Evolutionary conservation across 2,888 invertebrate genomes (phyloP), one percentile per base, ranked within the genome.

Genomic region (Andrena marginata): DNA sequence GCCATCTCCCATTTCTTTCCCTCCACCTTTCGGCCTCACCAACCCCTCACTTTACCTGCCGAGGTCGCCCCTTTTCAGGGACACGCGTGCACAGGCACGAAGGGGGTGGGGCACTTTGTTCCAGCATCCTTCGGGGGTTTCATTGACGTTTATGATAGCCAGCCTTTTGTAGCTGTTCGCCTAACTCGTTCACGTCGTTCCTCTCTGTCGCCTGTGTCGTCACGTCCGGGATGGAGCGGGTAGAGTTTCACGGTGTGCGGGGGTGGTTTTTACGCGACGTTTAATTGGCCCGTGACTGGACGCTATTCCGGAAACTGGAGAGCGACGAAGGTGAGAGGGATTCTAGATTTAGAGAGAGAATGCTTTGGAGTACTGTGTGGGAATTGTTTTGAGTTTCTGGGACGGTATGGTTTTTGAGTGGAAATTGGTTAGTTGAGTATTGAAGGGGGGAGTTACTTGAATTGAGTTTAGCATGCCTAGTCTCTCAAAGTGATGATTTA

Each of bases 131-230:
- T 77, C 48, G 70, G 31, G n/a, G 26, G 31, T 60, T 64, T 60
- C 77, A 65, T 80, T 77, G 77, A 65, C 70, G 51, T 77, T 77
- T 70, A 77, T 70, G 70, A 77, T 77, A 76, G 70, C 64, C 42
- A 70, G 20, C 10, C 77, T 77, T 70, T 79, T 59, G 62, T 62
- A 56, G 8, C 13, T 7, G 2, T 5, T 29, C n/a, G 54, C 54
- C 7, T 51, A 16, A 20, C 16, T 48, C 48, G 72, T 64, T 56
- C 33, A 31, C 26, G n/a, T 51, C 60, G 16, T 77, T 77, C 51
- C 4, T 73, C 49, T 23, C 49, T 20, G 16, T 3, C 20, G 6
- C 13, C 23, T n/a, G 51, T 51, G 7, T 48, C 33, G 35, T 35
- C 13, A 10, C 31, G 42, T 59, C 56, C 62, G n/a, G 42, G 7